phyloP scores from a whole-genome alignment of 2,888 invertebrate species.

The Bimastos eiseni region DNA sequence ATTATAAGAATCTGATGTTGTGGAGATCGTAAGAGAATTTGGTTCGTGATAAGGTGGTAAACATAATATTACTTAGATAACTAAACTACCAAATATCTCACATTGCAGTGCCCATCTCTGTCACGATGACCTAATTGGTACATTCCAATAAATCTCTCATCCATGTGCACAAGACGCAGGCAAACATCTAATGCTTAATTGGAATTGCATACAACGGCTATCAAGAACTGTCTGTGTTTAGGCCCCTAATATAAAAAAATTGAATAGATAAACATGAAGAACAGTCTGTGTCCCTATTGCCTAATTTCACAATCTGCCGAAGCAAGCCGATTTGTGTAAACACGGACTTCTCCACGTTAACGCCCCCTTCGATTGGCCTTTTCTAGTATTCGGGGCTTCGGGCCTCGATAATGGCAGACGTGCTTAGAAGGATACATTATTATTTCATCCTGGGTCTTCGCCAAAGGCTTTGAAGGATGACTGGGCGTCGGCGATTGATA shows the following conservation, averaged over 20 bases:
- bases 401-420: background rate
- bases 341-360: background rate
- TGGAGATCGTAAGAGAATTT: background rate
- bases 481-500: background rate
- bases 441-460: background rate
- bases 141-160: background rate
- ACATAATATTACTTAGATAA: too few relatives aligned
- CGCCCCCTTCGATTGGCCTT: background rate
- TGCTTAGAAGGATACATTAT: background rate
- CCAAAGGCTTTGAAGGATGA: background rate
- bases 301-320: background rate
- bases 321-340: background rate
- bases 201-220: background rate
- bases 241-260: background rate
- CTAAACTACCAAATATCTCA: too few relatives aligned
- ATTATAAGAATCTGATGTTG: background rate
- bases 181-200: background rate
- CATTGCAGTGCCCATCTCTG: background rate
- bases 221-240: background rate
- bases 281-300: background rate
- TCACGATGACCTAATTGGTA: background rate
- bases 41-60: background rate
- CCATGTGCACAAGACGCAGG: background rate
- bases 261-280: background rate
- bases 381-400: background rate